A percentile compares a stretch with the other conserved stretches of the same genome.
phyloP scores from a whole-genome alignment of 2,888 invertebrate genomes.

The Nemapogon koenigi region DNA sequence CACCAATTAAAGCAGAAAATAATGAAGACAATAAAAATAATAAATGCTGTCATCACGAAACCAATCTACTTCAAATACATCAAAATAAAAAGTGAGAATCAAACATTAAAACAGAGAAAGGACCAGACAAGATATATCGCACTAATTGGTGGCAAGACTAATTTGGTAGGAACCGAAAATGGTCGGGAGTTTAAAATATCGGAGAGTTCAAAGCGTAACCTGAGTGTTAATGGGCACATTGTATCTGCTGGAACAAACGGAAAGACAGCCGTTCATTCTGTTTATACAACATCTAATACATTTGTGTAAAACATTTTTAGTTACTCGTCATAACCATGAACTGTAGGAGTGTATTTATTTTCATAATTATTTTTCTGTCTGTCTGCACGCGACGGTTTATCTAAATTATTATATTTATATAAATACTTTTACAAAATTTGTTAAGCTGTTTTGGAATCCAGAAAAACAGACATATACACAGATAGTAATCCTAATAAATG shows the following conservation, averaged over 20 bases:
- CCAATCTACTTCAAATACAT: slow-evolving; percentile 17
- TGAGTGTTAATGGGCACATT: slow-evolving; percentile 39
- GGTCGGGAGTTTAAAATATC: slow-evolving; percentile 29
- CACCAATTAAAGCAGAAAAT: not conserved
- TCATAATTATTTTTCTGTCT: too few relatives aligned
- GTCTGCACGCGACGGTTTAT: too few relatives aligned
- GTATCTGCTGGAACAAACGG: slow-evolving; percentile 18
- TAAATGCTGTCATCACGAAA: slow-evolving; percentile 2
- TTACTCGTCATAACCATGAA: too few relatives aligned
- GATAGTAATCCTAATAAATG: too few relatives aligned
- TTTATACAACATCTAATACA: slow-evolving; percentile 6
- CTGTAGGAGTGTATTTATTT: too few relatives aligned
- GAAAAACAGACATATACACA: too few relatives aligned
- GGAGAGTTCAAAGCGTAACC: slow-evolving; percentile 37
- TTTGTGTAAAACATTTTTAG: too few relatives aligned
- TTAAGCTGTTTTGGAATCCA: too few relatives aligned
- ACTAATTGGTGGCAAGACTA: slow-evolving; percentile 46
- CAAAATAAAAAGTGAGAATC: slow-evolving; percentile 18
- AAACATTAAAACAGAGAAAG: slow-evolving; percentile 24
- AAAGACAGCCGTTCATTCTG: slow-evolving; percentile 1
- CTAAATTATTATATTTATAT: too few relatives aligned
- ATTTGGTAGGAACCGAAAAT: slow-evolving; percentile 29
- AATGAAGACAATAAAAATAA: slow-evolving; percentile 11
- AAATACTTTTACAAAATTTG: too few relatives aligned
- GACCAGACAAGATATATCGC: too few relatives aligned